A percentile compares a stretch with the other conserved stretches of the same genome.
Evolutionary conservation across 2,888 invertebrate species (phyloP).

Genomic region (Pristionchus mayeri): DNA sequence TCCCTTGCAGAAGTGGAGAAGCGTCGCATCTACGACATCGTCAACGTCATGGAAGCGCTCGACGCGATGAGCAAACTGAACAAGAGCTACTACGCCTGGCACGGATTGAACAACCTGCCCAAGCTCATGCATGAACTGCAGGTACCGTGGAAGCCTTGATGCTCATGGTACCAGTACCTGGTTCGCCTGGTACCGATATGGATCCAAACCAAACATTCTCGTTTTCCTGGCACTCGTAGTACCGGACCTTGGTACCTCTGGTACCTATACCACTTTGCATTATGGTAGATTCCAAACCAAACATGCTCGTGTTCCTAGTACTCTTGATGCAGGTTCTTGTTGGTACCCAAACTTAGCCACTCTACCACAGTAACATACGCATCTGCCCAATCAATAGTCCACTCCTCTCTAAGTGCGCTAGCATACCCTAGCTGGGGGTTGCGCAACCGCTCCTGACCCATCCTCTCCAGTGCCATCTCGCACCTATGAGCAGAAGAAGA

Average conservation of each 20-base stretch:
- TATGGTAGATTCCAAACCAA: too few relatives aligned
- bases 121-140: slow-evolving; percentile 71
- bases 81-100: slow-evolving; percentile 75
- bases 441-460: slow-evolving; percentile 13
- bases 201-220: too few relatives aligned
- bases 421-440: not conserved
- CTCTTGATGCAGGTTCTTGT: too few relatives aligned
- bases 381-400: not conserved
- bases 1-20: slow-evolving; percentile 72
- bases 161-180: not conserved
- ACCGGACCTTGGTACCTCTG: too few relatives aligned
- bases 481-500: too few relatives aligned
- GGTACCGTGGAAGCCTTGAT: slow-evolving; percentile 53
- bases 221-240: too few relatives aligned
- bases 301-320: too few relatives aligned
- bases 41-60: slow-evolving; percentile 76
- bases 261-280: too few relatives aligned
- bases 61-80: slow-evolving; percentile 76
- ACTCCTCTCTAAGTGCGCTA: not conserved
- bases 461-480: not conserved
- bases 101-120: slow-evolving; percentile 70
- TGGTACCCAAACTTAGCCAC: too few relatives aligned
- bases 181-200: not conserved
- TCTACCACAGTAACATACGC: not conserved
- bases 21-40: slow-evolving; percentile 75